Percentiles rank a stretch among this genome's conserved stretches.
These are phyloP conservation scores for Potamarius usumacintae DNA, from an alignment of 2,113 vertebrate genomes.

Conservation along the genomic window DNA sequence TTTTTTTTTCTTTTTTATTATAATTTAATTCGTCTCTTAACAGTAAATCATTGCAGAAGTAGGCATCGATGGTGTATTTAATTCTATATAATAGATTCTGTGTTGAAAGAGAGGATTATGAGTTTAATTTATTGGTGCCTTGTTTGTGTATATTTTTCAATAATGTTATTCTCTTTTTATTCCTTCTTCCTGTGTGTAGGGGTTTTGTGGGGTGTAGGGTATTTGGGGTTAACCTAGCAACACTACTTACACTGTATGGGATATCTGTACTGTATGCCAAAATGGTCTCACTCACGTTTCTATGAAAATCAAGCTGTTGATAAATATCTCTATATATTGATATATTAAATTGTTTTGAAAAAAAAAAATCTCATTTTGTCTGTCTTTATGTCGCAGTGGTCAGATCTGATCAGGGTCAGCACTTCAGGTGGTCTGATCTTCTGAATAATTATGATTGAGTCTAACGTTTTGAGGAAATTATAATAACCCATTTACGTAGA, in stretches of 20 bases:
- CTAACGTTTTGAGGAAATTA: neutral
- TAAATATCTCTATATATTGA: slow-evolving; percentile 85
- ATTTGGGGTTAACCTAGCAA: slow-evolving; percentile 63
- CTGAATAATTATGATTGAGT: neutral
- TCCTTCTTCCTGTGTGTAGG: slow-evolving; percentile 59
- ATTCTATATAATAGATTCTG: slow-evolving; percentile 71
- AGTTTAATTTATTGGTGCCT: slow-evolving; percentile 84
- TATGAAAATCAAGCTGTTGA: slow-evolving; percentile 81
- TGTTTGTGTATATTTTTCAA: slow-evolving; percentile 76
- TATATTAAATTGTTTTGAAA: slow-evolving; percentile 81
- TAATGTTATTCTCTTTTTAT: slow-evolving; percentile 53
- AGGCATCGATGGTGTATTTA: slow-evolving; percentile 70
- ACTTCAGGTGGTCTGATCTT: neutral
- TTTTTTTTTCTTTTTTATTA: slow-evolving; percentile 60
- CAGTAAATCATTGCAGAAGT: slow-evolving; percentile 63
- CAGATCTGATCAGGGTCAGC: neutral
- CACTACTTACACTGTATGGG: slow-evolving; percentile 72
- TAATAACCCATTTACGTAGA: no score
- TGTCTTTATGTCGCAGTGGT: slow-evolving; percentile 5
- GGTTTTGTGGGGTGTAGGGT: slow-evolving; percentile 28
- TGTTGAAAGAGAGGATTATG: slow-evolving; percentile 61
- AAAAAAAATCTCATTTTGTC: slow-evolving; percentile 70
- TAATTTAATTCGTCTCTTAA: slow-evolving; percentile 69
- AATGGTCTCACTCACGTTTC: slow-evolving; percentile 82
- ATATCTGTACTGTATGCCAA: slow-evolving; percentile 81